Percentiles rank a stretch among this genome's conserved stretches.
Evolutionary conservation across 2,113 vertebrate genomes (phyloP).

Genomic region (Pelvicachromis taeniatus): DNA sequence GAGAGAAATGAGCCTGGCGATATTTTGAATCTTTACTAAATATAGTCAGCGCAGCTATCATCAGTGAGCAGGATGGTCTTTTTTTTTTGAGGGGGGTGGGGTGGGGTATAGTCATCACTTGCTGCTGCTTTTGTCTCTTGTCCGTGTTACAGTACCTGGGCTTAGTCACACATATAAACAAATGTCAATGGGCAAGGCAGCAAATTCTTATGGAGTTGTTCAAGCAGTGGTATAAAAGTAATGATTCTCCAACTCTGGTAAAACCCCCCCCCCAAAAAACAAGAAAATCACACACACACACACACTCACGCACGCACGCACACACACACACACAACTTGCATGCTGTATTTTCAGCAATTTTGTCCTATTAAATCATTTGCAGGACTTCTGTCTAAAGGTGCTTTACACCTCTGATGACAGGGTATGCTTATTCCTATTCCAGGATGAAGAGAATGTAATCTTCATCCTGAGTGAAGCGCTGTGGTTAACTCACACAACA

Average conservation of each 20-base stretch:
- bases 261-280: not conserved
- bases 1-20: not conserved
- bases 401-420: not conserved
- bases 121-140: not conserved
- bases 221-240: not conserved
- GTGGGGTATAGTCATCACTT: not conserved
- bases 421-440: not conserved
- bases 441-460: not conserved
- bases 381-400: not conserved
- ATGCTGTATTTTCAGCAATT: not conserved
- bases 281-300: not conserved
- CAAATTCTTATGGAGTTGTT: not conserved
- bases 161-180: not conserved
- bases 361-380: not conserved
- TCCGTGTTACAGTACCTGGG: not conserved
- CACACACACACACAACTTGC: not conserved
- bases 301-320: no score
- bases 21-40: not conserved
- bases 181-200: not conserved
- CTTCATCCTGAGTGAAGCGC: not conserved
- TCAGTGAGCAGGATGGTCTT: slow-evolving; percentile 4
- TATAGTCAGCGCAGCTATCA: slow-evolving; percentile 17
- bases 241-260: not conserved
- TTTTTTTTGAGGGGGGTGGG: not conserved
- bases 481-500: not conserved